Evolutionary conservation across 2,888 invertebrate genomes (phyloP), one percentile per base, ranked within the genome.

Genomic region (Therioaphis trifolii): DNA sequence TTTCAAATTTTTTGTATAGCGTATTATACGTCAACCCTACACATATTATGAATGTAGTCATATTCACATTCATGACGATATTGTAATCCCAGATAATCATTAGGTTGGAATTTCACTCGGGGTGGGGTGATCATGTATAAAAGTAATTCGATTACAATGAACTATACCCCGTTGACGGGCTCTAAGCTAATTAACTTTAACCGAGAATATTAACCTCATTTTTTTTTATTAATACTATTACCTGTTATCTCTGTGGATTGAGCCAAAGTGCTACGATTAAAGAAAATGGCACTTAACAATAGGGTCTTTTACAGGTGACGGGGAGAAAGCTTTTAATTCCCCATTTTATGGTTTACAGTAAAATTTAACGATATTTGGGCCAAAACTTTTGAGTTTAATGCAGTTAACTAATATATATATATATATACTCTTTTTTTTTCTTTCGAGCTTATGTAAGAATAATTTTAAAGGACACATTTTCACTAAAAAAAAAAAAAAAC

Each of bases 251-350:
- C 18, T 21, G 52, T 49, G 52, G 43, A 66, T 78, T 78, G 35
- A 24, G 21, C 35, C 24, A 21, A 21, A 63, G 46, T 29, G 21
- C 66, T 2, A 49, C 77, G 77, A 77, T 66, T 49, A 52, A 52
- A 78, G 66, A 35, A 78, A 78, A 78, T 35, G 52, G 66, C 77
- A 24, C 29, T 78, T 66, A 40, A 68, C 66, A 66, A 52, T 52
- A 24, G 66, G 77, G 77, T 66, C 77, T 24, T 68, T 78, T 78
- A 15, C 77, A 78, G 52, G 77, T 66, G 77, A 66, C 52, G 24
- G 24, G 52, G 24, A 52, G 52, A 68, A 40, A 21, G 40, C 77
- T 52, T 52, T 78, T 78, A 78, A 78, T 78, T 68, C 52, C 9
- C 66, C 24, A 29, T 78, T 78, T 78, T 52, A 78, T 18, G 35